A percentile compares a stretch with the other conserved stretches of the same genome.
Evolutionary conservation across 2,113 vertebrate species (phyloP).

Genomic region (Zingel zingel): DNA sequence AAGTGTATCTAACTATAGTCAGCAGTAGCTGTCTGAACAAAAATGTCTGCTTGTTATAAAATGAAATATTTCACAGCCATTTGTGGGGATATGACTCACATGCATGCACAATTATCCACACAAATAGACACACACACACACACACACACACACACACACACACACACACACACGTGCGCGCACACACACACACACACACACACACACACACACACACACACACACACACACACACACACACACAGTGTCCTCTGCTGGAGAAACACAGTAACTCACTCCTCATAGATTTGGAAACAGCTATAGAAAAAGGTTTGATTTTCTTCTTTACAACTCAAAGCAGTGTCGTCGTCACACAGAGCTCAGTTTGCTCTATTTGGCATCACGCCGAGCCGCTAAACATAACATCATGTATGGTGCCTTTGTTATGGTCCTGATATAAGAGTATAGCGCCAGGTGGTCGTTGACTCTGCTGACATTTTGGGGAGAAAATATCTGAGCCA

Average conservation of each 20-base stretch:
- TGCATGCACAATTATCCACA: conserved; percentile 3
- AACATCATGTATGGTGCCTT: not conserved
- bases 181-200: conserved; percentile 7
- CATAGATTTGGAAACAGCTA: conserved; percentile 8
- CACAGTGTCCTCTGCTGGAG: conserved; percentile 59
- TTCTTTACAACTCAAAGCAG: not conserved
- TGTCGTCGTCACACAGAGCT: not conserved
- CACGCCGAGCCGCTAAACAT: not conserved
- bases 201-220: not conserved
- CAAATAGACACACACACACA: not conserved
- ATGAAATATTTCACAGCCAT: not conserved
- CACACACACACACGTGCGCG: conserved; percentile 9
- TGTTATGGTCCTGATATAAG: not conserved
- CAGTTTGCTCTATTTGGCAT: not conserved
- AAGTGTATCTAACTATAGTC: not conserved
- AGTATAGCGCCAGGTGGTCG: conserved; percentile 32
- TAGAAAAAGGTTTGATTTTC: conserved; percentile 13
- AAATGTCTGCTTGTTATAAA: not conserved
- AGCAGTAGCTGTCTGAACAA: not conserved
- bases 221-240: conserved; percentile 6
- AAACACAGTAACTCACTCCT: conserved; percentile 10
- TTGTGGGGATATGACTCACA: conserved; percentile 40
- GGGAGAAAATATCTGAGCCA: conserved; percentile 42
- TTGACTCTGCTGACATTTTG: conserved; percentile 39
- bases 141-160: not conserved